Evolutionary conservation across 2,797 vertebrate species (phyloP).

Genomic region (Betta splendens): DNA sequence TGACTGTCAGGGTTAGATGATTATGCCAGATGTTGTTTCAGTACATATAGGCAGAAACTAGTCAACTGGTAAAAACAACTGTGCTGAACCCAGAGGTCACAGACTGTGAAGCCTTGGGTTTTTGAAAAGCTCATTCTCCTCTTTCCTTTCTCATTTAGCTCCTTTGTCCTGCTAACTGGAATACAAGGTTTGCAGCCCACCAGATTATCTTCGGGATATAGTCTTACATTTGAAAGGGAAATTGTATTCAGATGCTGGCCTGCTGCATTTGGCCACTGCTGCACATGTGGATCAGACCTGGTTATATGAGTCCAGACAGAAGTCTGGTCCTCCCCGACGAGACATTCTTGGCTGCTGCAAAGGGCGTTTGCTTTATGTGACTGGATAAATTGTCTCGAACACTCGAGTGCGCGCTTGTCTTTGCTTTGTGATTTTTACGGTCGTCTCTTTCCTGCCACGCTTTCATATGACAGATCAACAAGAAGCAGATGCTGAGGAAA

Average conservation of each 20-base stretch:
- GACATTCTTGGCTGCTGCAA: conserved; percentile 61
- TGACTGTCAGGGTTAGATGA: conserved; percentile 16
- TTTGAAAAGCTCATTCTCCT: conserved; percentile 53
- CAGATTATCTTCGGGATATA: conserved; percentile 75
- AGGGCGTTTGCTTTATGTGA: conserved; percentile 60
- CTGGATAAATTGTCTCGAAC: conserved; percentile 48
- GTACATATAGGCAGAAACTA: conserved; percentile 37
- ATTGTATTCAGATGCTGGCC: conserved; percentile 80
- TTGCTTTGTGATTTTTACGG: conserved; percentile 34
- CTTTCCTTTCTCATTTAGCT: conserved; percentile 37
- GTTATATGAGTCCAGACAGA: conserved; percentile 75
- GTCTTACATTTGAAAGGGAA: conserved; percentile 77
- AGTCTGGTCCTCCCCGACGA: conserved; percentile 68
- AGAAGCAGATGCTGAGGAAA: conserved; percentile 70
- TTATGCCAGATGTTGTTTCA: conserved; percentile 33
- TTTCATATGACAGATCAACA: conserved; percentile 56
- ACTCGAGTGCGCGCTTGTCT: conserved; percentile 45
- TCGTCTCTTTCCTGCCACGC: conserved; percentile 23
- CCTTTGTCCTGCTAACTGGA: conserved; percentile 48
- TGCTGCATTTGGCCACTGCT: conserved; percentile 59
- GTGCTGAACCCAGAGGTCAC: conserved; percentile 67
- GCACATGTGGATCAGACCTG: conserved; percentile 61
- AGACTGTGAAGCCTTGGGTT: conserved; percentile 65
- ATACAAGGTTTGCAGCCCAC: conserved; percentile 58
- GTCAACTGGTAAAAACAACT: conserved; percentile 46